Percentiles rank a stretch among this genome's conserved stretches.
Evolutionary conservation across 1,140 invertebrate genomes (phyloP).

Genomic region (Tigriopus japonicus): DNA sequence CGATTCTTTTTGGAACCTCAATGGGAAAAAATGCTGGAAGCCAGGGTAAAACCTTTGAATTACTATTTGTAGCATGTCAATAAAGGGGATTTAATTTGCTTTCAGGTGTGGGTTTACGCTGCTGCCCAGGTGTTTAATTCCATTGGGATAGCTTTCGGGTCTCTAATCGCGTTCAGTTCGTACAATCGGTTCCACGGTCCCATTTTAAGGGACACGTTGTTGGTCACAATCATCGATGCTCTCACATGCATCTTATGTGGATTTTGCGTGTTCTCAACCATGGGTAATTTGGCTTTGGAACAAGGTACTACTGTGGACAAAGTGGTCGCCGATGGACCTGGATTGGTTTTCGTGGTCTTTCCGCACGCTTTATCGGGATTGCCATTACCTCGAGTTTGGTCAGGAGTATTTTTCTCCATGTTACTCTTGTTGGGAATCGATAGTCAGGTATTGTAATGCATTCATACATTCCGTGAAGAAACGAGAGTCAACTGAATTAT

Average conservation of each 20-base stretch:
- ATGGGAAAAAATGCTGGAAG: conserved; percentile 58
- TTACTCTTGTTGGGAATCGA: conserved; percentile 69
- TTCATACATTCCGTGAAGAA: no score
- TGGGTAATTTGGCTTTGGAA: conserved; percentile 64
- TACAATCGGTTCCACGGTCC: conserved; percentile 84
- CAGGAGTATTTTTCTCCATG: conserved; percentile 75
- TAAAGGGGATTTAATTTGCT: no score
- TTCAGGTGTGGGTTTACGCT: conserved; percentile 72
- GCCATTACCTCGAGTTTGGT: conserved; percentile 64
- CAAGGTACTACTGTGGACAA: conserved; percentile 25
- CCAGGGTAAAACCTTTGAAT: conserved; percentile 36
- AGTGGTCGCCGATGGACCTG: conserved; percentile 40
- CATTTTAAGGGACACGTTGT: conserved; percentile 59
- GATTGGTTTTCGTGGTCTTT: conserved; percentile 70
- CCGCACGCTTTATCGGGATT: conserved; percentile 73
- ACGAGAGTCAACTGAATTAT: no score
- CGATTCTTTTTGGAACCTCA: conserved; percentile 69
- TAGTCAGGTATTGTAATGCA: conserved; percentile 77
- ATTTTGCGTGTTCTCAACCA: conserved; percentile 65
- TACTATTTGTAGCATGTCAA: no score
- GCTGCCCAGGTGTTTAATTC: conserved; percentile 84
- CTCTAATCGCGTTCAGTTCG: conserved; percentile 83
- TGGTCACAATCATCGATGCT: conserved; percentile 59
- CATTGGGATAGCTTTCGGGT: conserved; percentile 72
- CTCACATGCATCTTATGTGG: conserved; percentile 63